These are phyloP conservation scores for Lasius platythorax DNA, from an alignment of 2,888 invertebrate species.

Conservation along the genomic window DNA sequence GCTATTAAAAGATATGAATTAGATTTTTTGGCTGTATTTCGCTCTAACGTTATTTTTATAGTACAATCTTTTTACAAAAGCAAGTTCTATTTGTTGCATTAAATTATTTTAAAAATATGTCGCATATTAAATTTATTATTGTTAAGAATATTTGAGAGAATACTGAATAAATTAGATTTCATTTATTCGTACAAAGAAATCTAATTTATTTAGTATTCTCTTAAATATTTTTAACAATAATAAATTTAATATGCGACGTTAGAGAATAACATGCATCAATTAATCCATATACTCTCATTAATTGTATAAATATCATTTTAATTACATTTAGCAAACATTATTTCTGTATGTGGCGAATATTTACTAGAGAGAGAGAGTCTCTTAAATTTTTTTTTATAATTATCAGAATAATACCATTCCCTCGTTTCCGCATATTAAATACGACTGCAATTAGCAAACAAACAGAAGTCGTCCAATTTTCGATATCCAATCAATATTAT, in stretches of 20 bases:
- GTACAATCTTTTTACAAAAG: neutral
- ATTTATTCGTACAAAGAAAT: neutral
- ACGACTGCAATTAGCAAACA: constrained; percentile 1
- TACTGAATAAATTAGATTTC: neutral
- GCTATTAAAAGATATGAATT: neutral
- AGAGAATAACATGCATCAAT: neutral
- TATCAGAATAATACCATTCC: neutral
- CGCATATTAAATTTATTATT: neutral
- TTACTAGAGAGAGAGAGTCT: neutral
- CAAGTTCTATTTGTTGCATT: neutral
- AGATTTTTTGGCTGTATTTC: neutral
- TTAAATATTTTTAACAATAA: no score
- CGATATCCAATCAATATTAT: constrained; percentile 19
- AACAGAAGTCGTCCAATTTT: neutral
- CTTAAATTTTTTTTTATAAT: neutral
- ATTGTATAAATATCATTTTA: neutral
- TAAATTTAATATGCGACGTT: neutral
- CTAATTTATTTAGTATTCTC: no score
- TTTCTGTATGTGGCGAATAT: neutral
- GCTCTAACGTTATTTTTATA: neutral
- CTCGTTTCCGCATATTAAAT: neutral
- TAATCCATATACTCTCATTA: neutral
- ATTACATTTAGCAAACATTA: neutral
- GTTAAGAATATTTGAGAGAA: neutral
- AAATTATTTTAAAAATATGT: neutral